Evolutionary conservation across 1,140 invertebrate species (phyloP), one percentile per base, ranked within the genome.

Genomic region (Popillia japonica): DNA sequence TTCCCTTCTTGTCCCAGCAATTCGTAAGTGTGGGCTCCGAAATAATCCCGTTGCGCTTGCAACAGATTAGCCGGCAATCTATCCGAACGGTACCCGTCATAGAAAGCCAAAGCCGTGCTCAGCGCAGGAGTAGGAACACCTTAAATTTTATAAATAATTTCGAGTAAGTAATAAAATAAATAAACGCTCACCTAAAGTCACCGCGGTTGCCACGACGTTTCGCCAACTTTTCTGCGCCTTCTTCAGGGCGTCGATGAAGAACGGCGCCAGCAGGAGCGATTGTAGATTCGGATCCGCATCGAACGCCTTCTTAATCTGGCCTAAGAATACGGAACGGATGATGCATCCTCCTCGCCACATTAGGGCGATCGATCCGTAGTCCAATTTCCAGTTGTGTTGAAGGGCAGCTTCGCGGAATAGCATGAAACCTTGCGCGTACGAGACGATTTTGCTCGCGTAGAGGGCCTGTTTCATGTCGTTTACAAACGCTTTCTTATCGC

Each of bases 311-410:
- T 99, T 99, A 81, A 99, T 99, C 85, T 99, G 97, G 34, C 97
- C 98, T 77, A 99, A 89, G 87, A 99, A 99, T 0, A 92, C 95
- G 86, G 96, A 98, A 85, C 98, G 91, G 85, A 99, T 99, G 85
- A 99, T 99, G 86, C 99, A 99, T 41, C 99, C 99, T 23, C 99
- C 99, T 81, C 98, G 91, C 99, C 99, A 99, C 98, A 99, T 99
- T 0, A 99, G 88, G 14, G 99, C 98, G 83, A 99, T 99, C 44
- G 95, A 96, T 72, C 98, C 98, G 85, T 99, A 98, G 88, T 99
- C 99, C 14, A 99, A 89, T 77, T 97, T 94, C 99, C 98, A 99
- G 0, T 93, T 92, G 82, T 97, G 93, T 78, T 94, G 90, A 83
- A 94, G 93, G 0, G 97, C 97, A 27, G 98, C 98, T 88, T 99